These are phyloP conservation scores for Prosopocoilus inquinatus DNA, from an alignment of 2,888 invertebrate species.

Conservation along the genomic window DNA sequence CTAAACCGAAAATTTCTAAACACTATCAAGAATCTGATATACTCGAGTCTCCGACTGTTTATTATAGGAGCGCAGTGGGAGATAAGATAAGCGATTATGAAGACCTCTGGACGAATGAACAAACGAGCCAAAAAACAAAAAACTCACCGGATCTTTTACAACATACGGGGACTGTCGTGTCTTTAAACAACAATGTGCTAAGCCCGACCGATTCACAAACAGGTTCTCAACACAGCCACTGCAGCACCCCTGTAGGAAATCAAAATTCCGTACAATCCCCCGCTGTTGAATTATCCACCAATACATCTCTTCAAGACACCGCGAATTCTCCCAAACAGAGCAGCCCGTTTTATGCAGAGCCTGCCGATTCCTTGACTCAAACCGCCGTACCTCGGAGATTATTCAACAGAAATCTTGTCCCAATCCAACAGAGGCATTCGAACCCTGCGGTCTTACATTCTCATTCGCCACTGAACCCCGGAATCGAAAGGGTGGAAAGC, in stretches of 20 bases:
- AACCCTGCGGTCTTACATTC: conserved; percentile 51
- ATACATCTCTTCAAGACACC: conserved; percentile 1
- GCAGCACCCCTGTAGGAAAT: conserved; percentile 39
- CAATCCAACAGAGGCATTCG: conserved; percentile 51
- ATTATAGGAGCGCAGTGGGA: conserved; percentile 81
- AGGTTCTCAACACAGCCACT: conserved; percentile 36
- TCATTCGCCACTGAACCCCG: conserved; percentile 38
- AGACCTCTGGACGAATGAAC: conserved; percentile 78
- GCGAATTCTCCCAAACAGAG: conserved; percentile 60
- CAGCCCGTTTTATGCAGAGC: conserved; percentile 87
- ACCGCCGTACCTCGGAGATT: conserved; percentile 39
- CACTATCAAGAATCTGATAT: conserved; percentile 81
- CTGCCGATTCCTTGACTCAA: conserved; percentile 77
- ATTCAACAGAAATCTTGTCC: conserved; percentile 36
- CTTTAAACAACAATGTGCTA: conserved; percentile 53
- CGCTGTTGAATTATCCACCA: conserved; percentile 4
- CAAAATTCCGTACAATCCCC: conserved; percentile 22
- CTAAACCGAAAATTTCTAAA: conserved; percentile 65
- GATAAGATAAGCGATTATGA: conserved; percentile 95
- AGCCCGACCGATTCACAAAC: conserved; percentile 45
- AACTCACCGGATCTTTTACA: conserved; percentile 44
- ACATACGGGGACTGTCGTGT: conserved; percentile 57
- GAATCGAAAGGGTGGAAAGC: conserved; percentile 50
- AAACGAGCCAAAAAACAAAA: conserved; percentile 40
- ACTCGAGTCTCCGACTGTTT: conserved; percentile 76